A percentile compares a stretch with the other conserved stretches of the same genome.
Conservation (phyloP, 2,888 invertebrate species). For the Apamea crenata region DNA sequence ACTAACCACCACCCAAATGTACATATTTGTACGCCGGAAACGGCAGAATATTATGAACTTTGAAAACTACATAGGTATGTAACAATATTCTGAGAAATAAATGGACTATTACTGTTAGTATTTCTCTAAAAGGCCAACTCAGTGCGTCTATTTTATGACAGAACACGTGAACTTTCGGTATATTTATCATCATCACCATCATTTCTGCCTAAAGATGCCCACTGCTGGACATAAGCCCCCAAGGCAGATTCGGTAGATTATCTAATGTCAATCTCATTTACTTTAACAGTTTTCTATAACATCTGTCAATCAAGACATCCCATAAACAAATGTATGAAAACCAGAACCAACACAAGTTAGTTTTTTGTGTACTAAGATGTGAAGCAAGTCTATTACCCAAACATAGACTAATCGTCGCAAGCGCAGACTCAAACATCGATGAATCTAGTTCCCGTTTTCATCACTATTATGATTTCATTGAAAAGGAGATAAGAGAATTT, state of each 20-base stretch:
- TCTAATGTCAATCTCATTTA: background rate
- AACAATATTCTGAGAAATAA: no score
- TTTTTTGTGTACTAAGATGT: background rate
- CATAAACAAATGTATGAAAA: background rate
- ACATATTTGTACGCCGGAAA: no score
- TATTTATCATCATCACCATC: background rate
- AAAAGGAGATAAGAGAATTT: constrained; percentile 9
- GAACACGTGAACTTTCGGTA: background rate
- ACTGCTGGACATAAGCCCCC: background rate
- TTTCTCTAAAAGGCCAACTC: background rate
- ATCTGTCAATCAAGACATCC: background rate
- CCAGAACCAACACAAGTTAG: background rate
- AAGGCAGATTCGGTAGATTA: background rate
- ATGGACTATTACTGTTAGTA: background rate
- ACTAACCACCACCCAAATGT: no score
- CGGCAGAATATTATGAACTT: no score
- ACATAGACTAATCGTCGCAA: background rate
- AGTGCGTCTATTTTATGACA: background rate
- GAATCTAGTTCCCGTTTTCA: background rate
- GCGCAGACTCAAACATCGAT: background rate
- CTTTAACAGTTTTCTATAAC: background rate
- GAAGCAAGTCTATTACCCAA: background rate
- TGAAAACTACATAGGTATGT: no score
- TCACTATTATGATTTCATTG: constrained; percentile 4
- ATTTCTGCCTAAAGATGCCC: background rate